Conservation (phyloP, 2,888 invertebrate species). For the Megalurothrips usitatus region DNA sequence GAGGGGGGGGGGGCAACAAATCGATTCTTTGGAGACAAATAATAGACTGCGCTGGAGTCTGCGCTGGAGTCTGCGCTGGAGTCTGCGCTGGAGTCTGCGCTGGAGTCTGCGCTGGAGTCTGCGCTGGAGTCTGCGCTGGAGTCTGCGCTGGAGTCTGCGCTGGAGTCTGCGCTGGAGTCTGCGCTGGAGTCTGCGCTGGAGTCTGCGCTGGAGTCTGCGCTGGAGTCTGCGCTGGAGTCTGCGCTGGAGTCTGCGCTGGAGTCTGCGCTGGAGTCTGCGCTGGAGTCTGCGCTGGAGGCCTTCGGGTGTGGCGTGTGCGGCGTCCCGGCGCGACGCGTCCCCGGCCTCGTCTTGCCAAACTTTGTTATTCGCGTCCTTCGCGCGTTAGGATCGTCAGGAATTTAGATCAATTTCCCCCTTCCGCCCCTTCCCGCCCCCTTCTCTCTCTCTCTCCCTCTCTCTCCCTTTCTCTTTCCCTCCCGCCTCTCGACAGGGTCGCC, state of each 20-base stretch:
- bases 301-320: not conserved
- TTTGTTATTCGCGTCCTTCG: constrained; percentile 13
- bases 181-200: not conserved
- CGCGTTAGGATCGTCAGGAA: constrained; percentile 8
- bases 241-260: not conserved
- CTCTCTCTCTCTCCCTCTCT: not conserved
- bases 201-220: not conserved
- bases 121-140: not conserved
- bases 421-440: not conserved
- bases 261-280: not conserved
- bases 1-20: not conserved
- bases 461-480: not conserved
- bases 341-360: not conserved
- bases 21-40: not conserved
- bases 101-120: not conserved
- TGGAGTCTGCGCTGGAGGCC: not conserved
- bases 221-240: not conserved
- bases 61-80: not conserved
- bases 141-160: not conserved
- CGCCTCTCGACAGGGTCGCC: not conserved
- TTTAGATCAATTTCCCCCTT: constrained; percentile 18
- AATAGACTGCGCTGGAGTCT: not conserved
- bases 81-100: not conserved
- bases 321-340: not conserved
- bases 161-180: not conserved